Percentiles rank a stretch among this genome's conserved stretches.
Evolutionary conservation across 2,888 invertebrate species (phyloP).

Genomic region (Heliconius hortense): DNA sequence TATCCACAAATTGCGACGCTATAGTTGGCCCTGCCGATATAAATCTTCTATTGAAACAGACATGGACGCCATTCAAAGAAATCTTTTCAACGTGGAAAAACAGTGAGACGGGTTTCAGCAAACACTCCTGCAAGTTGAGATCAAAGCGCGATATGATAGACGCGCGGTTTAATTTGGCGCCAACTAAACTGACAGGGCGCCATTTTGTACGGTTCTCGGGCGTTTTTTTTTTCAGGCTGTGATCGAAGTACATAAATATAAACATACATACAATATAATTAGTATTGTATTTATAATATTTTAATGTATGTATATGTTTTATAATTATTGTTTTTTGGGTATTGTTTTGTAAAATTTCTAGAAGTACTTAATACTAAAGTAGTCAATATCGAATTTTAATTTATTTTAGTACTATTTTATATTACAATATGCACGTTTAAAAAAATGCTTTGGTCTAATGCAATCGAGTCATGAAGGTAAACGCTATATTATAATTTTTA

Average conservation of each 20-base stretch:
- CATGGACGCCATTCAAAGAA: conserved; percentile 61
- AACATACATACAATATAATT: no score
- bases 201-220: conserved; percentile 70
- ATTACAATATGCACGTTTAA: no score
- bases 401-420: no score
- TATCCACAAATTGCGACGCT: conserved; percentile 78
- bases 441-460: no score
- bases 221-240: conserved; percentile 41
- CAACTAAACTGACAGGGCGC: conserved; percentile 66
- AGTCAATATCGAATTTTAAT: no score
- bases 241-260: background rate
- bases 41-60: conserved; percentile 67
- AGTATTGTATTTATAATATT: no score
- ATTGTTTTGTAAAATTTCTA: no score
- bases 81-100: conserved; percentile 73
- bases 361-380: no score
- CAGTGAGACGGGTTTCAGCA: conserved; percentile 63
- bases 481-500: no score
- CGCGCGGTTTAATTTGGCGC: conserved; percentile 77
- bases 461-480: no score
- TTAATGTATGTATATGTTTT: no score
- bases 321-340: no score
- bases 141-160: conserved; percentile 79
- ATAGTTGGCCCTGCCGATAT: conserved; percentile 72
- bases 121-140: conserved; percentile 73